Conservation (phyloP, 2,113 vertebrate genomes). For the Bettongia penicillata region DNA sequence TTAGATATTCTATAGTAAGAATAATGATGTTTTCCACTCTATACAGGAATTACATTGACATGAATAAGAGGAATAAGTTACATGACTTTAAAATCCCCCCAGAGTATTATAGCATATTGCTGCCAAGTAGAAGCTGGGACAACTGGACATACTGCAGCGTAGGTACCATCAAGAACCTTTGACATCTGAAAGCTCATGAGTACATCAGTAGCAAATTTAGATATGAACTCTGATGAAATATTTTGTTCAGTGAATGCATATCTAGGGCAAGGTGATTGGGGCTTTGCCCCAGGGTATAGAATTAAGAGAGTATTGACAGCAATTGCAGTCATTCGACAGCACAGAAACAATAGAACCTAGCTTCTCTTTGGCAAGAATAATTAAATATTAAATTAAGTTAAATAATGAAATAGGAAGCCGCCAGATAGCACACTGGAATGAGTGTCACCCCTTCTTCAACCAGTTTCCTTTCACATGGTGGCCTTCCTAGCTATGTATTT, state of each 20-base stretch:
- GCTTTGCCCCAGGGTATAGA: neutral
- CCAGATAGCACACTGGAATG: neutral
- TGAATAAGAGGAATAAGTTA: constrained; percentile 14
- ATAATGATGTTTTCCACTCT: neutral
- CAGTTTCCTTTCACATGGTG: neutral
- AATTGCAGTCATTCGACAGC: neutral
- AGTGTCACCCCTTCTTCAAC: neutral
- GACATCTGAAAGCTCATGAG: neutral
- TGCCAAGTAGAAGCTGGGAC: neutral
- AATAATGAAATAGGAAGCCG: neutral
- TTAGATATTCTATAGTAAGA: neutral
- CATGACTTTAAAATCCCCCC: neutral
- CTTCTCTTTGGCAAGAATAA: neutral
- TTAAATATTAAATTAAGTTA: neutral
- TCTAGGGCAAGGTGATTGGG: neutral
- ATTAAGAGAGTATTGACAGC: neutral
- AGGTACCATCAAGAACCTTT: neutral
- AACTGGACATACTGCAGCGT: neutral
- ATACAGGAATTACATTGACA: neutral
- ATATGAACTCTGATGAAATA: neutral
- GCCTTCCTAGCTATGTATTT: neutral
- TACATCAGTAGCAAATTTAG: neutral
- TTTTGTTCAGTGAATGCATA: neutral
- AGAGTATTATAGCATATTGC: neutral
- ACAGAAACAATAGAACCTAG: neutral